These are phyloP conservation scores for Bellardia pandia DNA, from an alignment of 2,888 invertebrate species.

Conservation along the genomic window DNA sequence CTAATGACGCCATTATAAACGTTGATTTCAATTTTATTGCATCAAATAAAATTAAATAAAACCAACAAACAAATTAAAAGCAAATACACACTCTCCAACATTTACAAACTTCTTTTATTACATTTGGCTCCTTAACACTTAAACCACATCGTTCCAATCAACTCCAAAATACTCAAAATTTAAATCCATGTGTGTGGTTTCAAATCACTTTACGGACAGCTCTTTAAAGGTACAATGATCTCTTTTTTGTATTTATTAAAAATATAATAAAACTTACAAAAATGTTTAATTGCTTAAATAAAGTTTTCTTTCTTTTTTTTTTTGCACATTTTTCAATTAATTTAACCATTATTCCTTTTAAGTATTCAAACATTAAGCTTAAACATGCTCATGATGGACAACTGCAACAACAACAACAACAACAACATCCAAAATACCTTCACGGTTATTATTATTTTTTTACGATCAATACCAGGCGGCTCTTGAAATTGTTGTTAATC, in stretches of 20 bases:
- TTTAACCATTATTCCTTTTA: constrained; percentile 24
- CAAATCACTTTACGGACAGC: constrained; percentile 2
- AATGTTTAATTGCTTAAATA: constrained; percentile 20
- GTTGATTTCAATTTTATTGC: constrained; percentile 66
- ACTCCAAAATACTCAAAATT: neutral
- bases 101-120: constrained; percentile 43
- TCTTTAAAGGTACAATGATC: constrained; percentile 30
- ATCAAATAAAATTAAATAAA: constrained; percentile 60
- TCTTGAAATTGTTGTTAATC: constrained; percentile 63
- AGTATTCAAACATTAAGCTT: constrained; percentile 16
- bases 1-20: constrained; percentile 71
- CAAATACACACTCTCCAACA: constrained; percentile 13
- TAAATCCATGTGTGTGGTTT: constrained; percentile 25
- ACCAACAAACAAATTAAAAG: constrained; percentile 24
- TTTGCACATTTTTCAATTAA: constrained; percentile 54
- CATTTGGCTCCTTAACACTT: constrained; percentile 30
- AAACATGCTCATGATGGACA: constrained; percentile 7
- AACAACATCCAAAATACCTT: constrained; percentile 71
- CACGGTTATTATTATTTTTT: constrained; percentile 79
- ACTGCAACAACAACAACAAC: constrained; percentile 18
- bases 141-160: neutral
- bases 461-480: constrained; percentile 62
- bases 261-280: neutral
- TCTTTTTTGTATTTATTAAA: constrained; percentile 4
- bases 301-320: neutral